Evolutionary conservation across 2,888 invertebrate genomes (phyloP).

Genomic region (Oxystoma pomonae): DNA sequence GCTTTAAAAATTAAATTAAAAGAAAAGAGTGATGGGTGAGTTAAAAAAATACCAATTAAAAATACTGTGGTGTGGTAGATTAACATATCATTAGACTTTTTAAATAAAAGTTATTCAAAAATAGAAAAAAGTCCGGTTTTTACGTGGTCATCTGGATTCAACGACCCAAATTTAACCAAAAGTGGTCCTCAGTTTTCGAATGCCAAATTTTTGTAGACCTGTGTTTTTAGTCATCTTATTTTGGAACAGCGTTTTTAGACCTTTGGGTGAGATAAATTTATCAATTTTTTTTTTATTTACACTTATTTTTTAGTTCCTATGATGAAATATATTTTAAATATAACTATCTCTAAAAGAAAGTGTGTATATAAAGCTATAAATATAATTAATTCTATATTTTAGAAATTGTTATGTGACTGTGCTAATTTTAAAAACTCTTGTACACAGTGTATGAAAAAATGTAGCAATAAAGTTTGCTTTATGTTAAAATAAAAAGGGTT

Average conservation of each 20-base stretch:
- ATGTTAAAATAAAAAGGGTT: slow-evolving; percentile 34
- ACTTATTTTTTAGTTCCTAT: slow-evolving; percentile 18
- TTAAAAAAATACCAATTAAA: too few species aligned
- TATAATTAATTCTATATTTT: not conserved
- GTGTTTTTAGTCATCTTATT: slow-evolving; percentile 19
- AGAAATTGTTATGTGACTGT: not conserved
- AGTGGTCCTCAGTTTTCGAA: too few species aligned
- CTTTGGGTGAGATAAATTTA: slow-evolving; percentile 20
- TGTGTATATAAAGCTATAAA: not conserved
- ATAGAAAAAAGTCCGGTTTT: too few species aligned
- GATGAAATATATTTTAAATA: slow-evolving; percentile 5
- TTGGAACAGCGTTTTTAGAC: slow-evolving; percentile 46
- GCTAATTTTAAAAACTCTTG: slow-evolving; percentile 16
- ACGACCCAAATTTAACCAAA: too few species aligned
- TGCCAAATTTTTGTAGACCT: too few species aligned
- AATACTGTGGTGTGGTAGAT: too few species aligned
- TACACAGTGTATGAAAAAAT: slow-evolving; percentile 40
- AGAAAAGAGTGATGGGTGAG: too few species aligned
- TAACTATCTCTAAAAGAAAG: slow-evolving; percentile 5
- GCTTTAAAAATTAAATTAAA: too few species aligned
- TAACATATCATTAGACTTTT: too few species aligned
- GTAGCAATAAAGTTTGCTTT: slow-evolving; percentile 48
- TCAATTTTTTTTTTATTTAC: slow-evolving; percentile 15
- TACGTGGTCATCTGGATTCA: too few species aligned
- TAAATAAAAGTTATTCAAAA: too few species aligned